Percentiles rank a stretch among this genome's conserved stretches.
Evolutionary conservation across 2,888 invertebrate species (phyloP).

Genomic region (Drosophila rubida): DNA sequence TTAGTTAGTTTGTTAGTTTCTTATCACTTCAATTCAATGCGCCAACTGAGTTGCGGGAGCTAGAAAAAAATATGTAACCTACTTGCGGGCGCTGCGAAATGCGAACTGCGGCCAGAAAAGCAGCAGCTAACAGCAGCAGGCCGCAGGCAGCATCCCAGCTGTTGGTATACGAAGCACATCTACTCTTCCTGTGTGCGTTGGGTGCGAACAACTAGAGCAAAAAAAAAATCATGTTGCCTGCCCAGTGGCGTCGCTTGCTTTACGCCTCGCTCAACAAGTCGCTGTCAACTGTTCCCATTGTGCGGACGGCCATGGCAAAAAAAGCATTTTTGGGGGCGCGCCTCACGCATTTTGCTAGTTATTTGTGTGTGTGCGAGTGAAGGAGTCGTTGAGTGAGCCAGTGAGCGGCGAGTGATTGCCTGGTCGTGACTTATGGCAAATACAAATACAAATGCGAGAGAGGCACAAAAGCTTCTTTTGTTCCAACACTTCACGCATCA

Average conservation of each 20-base stretch:
- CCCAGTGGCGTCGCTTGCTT: conserved; percentile 41
- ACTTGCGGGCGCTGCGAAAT: conserved; percentile 73
- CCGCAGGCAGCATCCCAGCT: conserved; percentile 55
- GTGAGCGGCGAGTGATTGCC: conserved; percentile 29
- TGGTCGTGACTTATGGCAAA: conserved; percentile 63
- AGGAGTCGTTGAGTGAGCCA: conserved; percentile 30
- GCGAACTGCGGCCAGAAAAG: conserved; percentile 58
- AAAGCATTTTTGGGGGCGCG: conserved; percentile 27
- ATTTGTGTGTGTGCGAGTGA: conserved; percentile 16
- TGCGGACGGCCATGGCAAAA: conserved; percentile 20
- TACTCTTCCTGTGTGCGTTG: conserved; percentile 37
- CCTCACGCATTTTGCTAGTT: conserved; percentile 11
- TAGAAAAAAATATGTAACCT: conserved; percentile 71
- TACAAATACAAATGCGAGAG: conserved; percentile 37
- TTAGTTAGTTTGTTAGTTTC: background rate
- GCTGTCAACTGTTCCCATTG: conserved; percentile 5
- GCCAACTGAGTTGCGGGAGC: conserved; percentile 18
- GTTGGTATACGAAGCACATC: conserved; percentile 2
- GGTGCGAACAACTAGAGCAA: conserved; percentile 28
- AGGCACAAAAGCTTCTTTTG: conserved; percentile 28
- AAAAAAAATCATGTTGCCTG: conserved; percentile 19
- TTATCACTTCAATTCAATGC: conserved; percentile 20
- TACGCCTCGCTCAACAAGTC: conserved; percentile 46
- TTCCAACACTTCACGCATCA: conserved; percentile 6
- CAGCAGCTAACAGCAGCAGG: conserved; percentile 29